Percentiles rank a stretch among this genome's conserved stretches.
These are phyloP conservation scores for Coleophora deauratella DNA, from an alignment of 2,888 invertebrate species.

Conservation along the genomic window DNA sequence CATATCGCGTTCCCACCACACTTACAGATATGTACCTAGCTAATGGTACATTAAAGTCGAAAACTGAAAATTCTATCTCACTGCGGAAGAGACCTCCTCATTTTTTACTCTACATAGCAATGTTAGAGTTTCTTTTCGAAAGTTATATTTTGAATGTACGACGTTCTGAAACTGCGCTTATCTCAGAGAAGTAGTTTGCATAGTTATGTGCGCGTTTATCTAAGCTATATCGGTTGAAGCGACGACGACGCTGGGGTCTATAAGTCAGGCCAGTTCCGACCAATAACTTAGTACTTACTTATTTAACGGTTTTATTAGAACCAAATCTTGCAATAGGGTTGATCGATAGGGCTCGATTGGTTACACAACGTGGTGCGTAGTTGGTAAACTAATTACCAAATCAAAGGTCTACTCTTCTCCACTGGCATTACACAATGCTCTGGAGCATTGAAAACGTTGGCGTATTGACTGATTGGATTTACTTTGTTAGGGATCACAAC, in stretches of 20 bases:
- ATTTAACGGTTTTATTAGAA: no score
- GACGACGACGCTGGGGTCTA: no score
- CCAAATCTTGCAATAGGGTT: no score
- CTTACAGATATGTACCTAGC: slow-evolving; percentile 55
- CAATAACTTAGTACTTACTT: neutral
- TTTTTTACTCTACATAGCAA: slow-evolving; percentile 24
- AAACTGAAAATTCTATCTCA: slow-evolving; percentile 23
- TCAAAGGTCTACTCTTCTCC: slow-evolving; percentile 7
- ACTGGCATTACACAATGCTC: slow-evolving; percentile 14
- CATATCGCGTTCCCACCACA: slow-evolving; percentile 59
- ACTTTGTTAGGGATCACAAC: neutral
- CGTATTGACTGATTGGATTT: neutral
- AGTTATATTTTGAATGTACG: slow-evolving; percentile 22
- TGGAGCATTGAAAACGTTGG: slow-evolving; percentile 13
- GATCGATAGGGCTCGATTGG: neutral
- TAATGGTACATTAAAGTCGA: slow-evolving; percentile 45
- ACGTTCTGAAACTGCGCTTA: slow-evolving; percentile 18
- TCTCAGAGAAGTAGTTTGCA: slow-evolving; percentile 54
- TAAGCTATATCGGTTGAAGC: slow-evolving; percentile 51
- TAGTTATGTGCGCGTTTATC: slow-evolving; percentile 65
- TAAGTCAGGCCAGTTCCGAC: slow-evolving; percentile 30
- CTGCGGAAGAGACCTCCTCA: slow-evolving; percentile 14
- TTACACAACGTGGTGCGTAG: slow-evolving; percentile 7
- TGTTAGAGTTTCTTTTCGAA: slow-evolving; percentile 35
- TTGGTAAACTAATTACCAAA: slow-evolving; percentile 9